These are phyloP conservation scores for Clytia hemisphaerica DNA, from an alignment of 30 jellyfish, hydroid and myxozoan species.

Conservation along the genomic window DNA sequence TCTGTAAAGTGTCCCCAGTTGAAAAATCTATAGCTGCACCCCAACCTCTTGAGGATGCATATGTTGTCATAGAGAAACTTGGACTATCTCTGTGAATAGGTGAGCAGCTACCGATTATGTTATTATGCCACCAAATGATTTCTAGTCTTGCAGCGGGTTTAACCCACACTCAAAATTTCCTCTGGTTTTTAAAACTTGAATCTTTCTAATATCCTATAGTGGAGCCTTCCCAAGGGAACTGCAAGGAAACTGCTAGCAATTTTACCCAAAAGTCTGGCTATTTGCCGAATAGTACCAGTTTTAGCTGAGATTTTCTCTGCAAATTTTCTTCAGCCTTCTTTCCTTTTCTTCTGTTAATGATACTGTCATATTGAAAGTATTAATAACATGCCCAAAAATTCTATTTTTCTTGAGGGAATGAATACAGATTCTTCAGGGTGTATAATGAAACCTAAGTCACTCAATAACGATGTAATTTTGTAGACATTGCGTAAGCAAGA, in stretches of 20 bases:
- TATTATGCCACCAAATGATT: neutral
- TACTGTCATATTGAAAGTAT: conserved; percentile 7
- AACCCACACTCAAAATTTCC: neutral
- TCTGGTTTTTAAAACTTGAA: neutral
- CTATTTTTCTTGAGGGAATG: neutral
- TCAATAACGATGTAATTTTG: neutral
- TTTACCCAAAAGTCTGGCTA: conserved; percentile 14
- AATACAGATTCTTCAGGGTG: conserved; percentile 13
- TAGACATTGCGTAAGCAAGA: neutral
- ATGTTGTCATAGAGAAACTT: neutral
- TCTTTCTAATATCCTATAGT: conserved; percentile 1
- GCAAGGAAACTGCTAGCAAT: conserved; percentile 16
- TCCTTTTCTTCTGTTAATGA: neutral
- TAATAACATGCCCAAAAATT: conserved; percentile 9
- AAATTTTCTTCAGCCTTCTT: neutral
- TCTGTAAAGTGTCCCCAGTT: conserved; percentile 2
- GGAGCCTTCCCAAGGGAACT: conserved; percentile 5
- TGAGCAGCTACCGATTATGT: neutral
- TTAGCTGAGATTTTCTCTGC: neutral
- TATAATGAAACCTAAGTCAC: conserved; percentile 12
- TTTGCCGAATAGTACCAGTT: conserved; percentile 1
- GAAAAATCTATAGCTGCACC: neutral
- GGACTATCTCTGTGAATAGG: neutral
- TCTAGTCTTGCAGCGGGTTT: neutral
- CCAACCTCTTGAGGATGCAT: conserved; percentile 31